Conservation (phyloP, 1,140 invertebrate genomes). For the Delia radicum region DNA sequence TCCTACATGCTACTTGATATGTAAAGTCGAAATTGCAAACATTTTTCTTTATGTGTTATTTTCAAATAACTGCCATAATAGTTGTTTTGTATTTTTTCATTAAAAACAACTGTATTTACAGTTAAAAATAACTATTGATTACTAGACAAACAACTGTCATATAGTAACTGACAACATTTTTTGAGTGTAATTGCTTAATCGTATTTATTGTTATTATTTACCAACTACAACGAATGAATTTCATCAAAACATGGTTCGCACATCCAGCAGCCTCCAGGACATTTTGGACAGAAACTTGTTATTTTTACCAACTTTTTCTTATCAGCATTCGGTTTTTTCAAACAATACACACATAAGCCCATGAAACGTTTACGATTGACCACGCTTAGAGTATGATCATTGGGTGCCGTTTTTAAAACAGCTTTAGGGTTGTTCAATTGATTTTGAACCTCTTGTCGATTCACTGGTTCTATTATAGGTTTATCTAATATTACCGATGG, state of each 20-base stretch:
- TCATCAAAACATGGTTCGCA: conserved; percentile 42
- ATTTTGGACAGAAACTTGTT: conserved; percentile 40
- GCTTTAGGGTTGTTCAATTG: conserved; percentile 29
- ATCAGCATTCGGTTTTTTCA: conserved; percentile 31
- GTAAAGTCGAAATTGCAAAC: no score
- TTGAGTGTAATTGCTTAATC: no score
- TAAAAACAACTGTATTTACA: no score
- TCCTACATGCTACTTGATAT: no score
- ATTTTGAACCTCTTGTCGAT: background rate
- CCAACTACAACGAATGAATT: background rate
- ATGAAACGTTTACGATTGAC: conserved; percentile 38
- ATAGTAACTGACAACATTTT: no score
- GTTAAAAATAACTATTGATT: no score
- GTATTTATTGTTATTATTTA: no score
- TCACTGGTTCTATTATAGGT: background rate
- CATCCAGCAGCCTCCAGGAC: conserved; percentile 48
- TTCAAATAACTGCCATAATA: no score
- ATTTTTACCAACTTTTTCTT: conserved; percentile 31
- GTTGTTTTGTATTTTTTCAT: no score
- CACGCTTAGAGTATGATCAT: conserved; percentile 39
- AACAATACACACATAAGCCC: conserved; percentile 45
- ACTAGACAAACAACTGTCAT: no score
- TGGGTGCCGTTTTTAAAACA: conserved; percentile 32
- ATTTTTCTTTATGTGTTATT: no score
- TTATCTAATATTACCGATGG: background rate